Percentiles rank a stretch among this genome's conserved stretches.
Evolutionary conservation across 2,113 vertebrate species (phyloP).

Genomic region (Ammodramus savannarum): DNA sequence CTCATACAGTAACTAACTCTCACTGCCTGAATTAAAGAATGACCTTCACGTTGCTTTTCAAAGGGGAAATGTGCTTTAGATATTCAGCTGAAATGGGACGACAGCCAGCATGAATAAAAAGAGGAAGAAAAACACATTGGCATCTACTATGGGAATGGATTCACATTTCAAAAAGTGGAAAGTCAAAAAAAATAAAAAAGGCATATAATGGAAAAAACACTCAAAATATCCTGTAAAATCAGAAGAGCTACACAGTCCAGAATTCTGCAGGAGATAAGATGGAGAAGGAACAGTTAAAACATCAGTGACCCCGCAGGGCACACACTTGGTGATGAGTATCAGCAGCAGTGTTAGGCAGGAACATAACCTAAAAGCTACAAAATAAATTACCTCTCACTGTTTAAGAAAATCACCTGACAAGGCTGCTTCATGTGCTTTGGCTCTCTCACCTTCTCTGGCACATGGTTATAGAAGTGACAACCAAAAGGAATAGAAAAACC

Average conservation of each 20-base stretch:
- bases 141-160: background rate
- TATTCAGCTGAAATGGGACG: background rate
- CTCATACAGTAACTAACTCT: background rate
- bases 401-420: background rate
- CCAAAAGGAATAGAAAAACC: background rate
- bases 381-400: background rate
- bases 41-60: background rate
- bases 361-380: background rate
- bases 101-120: constrained; percentile 13
- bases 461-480: background rate
- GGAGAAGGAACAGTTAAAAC: background rate
- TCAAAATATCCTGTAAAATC: background rate
- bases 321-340: background rate
- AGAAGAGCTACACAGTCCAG: background rate
- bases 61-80: background rate
- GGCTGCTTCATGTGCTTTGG: background rate
- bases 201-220: background rate
- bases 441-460: background rate
- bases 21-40: background rate
- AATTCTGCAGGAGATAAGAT: background rate
- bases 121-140: background rate
- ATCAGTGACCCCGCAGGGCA: background rate
- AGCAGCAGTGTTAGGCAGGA: background rate
- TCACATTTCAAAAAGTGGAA: background rate
- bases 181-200: background rate